Percentiles rank a stretch among this genome's conserved stretches.
Evolutionary conservation across 2,888 invertebrate species (phyloP).

Genomic region (Hirtodrosophila trivittata): DNA sequence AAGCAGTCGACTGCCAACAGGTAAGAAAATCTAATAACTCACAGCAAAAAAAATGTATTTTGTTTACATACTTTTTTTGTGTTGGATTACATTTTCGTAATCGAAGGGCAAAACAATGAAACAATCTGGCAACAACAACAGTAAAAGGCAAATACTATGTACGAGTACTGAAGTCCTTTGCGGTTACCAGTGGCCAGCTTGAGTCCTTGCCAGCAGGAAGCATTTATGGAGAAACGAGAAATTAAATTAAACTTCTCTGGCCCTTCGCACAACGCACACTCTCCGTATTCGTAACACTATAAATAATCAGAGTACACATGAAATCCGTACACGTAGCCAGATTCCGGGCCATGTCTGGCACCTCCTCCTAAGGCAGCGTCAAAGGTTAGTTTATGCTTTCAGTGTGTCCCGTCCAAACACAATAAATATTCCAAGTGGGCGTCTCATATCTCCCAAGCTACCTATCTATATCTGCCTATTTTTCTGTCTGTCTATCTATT

Average conservation of each 20-base stretch:
- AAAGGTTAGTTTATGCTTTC: constrained; percentile 57
- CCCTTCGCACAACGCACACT: constrained; percentile 24
- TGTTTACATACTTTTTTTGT: constrained; percentile 7
- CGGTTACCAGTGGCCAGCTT: constrained; percentile 11
- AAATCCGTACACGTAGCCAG: constrained; percentile 20
- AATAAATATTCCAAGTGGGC: constrained; percentile 69
- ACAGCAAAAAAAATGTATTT: constrained; percentile 27
- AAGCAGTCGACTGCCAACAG: constrained; percentile 43
- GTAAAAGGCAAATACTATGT: constrained; percentile 1
- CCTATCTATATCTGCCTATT: not conserved
- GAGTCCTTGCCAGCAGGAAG: constrained; percentile 16
- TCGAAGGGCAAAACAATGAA: constrained; percentile 45
- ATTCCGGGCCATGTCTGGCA: constrained; percentile 24
- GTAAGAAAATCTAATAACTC: constrained; percentile 55
- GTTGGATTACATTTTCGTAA: constrained; percentile 37
- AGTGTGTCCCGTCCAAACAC: constrained; percentile 39
- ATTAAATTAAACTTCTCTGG: constrained; percentile 42
- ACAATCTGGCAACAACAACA: constrained; percentile 19
- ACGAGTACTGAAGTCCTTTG: constrained; percentile 6
- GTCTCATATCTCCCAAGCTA: constrained; percentile 15
- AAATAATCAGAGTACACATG: constrained; percentile 51
- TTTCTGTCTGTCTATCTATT: constrained; percentile 4
- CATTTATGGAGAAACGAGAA: constrained; percentile 21
- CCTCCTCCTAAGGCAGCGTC: constrained; percentile 27
- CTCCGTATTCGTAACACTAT: constrained; percentile 58